Evolutionary conservation across 2,797 vertebrate genomes (phyloP), one percentile per base, ranked within the genome.

Genomic region (Premnoplex brunnescens): DNA sequence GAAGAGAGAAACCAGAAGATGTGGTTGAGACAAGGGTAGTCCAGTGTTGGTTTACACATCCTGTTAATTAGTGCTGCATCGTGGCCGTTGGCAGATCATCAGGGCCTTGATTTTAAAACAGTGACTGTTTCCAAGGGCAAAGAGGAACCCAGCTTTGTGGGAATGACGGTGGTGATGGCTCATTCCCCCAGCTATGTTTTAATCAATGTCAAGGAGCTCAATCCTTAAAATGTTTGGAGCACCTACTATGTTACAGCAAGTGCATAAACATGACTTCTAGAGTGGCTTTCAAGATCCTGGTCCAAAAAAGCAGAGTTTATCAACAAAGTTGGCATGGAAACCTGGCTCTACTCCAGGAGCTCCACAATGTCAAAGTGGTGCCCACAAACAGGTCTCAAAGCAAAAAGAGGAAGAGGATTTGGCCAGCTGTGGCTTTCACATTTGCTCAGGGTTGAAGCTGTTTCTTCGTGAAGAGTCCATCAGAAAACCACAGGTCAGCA

Each of bases 281-380:
- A 55, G 36, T 26, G 43, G 39, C 13, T 67, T 62, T 83, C 23
- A 44, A 71, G 68, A 52, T 52, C n/a, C 48, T 44, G 82, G 28
- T 51, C 55, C 46, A 43, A 81, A 51, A 51, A 72, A 41, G 44
- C 17, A 41, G 23, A 2, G 0, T 75, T 92, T 43, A 27, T 68
- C 6, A 7, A 3, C 28, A 28, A 6, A 68, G 36, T 63, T 69
- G 7, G 0, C 2, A 1, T 5, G 34, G 71, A 60, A 43, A 24
- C 18, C 3, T 19, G 46, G 43, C 26, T 79, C 37, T 58, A 2
- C 39, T 24, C 43, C 0, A 3, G 74, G 48, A 83, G 27, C 46
- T 69, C 69, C 21, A 5, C 34, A 3, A 2, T 1, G 23, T 17
- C 2, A 2, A 72, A 72, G 34, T 2, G 3, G 20, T 46, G 83